These are phyloP conservation scores for Amphipyra tragopoginis DNA, from an alignment of 2,888 invertebrate genomes.

Conservation along the genomic window DNA sequence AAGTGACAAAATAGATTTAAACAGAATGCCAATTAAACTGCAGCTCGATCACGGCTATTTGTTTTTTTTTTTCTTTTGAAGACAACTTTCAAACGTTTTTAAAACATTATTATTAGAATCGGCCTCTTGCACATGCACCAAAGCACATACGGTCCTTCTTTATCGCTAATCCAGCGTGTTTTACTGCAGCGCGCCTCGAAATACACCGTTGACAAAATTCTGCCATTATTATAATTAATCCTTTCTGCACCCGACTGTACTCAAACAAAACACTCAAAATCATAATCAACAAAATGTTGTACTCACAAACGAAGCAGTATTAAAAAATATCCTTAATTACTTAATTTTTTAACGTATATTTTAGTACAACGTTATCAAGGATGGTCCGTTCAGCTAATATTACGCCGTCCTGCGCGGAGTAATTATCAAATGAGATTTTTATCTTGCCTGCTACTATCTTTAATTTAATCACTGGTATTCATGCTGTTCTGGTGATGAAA, in stretches of 20 bases:
- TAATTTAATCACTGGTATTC: slow-evolving; percentile 62
- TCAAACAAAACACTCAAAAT: slow-evolving; percentile 30
- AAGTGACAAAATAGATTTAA: no score
- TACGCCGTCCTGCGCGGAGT: slow-evolving; percentile 48
- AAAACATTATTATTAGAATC: no score
- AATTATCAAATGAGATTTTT: slow-evolving; percentile 76
- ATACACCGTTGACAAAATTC: no score
- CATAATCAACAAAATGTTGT: slow-evolving; percentile 22
- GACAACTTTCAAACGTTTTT: no score
- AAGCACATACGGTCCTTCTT: no score
- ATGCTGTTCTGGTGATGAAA: slow-evolving; percentile 6
- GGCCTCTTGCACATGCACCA: no score
- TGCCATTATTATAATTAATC: slow-evolving; percentile 8
- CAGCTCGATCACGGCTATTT: no score
- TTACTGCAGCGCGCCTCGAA: no score
- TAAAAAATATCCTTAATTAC: slow-evolving; percentile 51
- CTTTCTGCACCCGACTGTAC: background rate
- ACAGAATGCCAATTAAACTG: no score
- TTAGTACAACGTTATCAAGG: slow-evolving; percentile 50
- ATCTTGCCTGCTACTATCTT: slow-evolving; percentile 63
- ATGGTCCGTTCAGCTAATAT: slow-evolving; percentile 36
- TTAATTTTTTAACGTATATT: slow-evolving; percentile 51
- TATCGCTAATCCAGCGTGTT: no score
- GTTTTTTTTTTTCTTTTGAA: no score
- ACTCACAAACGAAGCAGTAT: slow-evolving; percentile 19